phyloP scores from a whole-genome alignment of 2,113 vertebrate species.

The Phalacrocorax brasilianus region DNA sequence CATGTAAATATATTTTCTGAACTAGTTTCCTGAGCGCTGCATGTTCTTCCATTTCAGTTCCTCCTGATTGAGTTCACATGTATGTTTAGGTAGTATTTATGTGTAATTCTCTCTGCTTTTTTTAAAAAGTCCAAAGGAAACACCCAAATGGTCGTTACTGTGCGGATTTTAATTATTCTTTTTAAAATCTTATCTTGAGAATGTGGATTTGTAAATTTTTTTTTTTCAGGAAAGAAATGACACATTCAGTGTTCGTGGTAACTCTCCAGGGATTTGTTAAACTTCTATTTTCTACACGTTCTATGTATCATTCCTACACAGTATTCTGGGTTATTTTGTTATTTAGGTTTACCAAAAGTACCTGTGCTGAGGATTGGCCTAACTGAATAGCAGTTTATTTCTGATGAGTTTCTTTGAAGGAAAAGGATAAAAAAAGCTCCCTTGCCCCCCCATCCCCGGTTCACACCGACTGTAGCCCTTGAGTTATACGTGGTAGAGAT shows the following conservation, averaged over 20 bases:
- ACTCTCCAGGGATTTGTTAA: constrained; percentile 35
- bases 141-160: background rate
- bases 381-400: constrained; percentile 47
- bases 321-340: constrained; percentile 29
- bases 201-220: background rate
- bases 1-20: background rate
- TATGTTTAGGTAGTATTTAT: background rate
- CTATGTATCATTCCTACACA: background rate
- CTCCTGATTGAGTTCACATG: background rate
- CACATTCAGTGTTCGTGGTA: background rate
- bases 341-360: constrained; percentile 48
- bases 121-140: background rate
- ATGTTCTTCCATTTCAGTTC: background rate
- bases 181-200: background rate
- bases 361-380: constrained; percentile 42
- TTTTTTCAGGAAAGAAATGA: background rate
- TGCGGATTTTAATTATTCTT: background rate
- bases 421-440: background rate
- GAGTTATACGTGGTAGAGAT: constrained; percentile 49
- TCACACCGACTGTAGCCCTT: background rate
- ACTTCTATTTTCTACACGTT: constrained; percentile 16
- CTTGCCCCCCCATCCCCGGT: background rate
- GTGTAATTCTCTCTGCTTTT: background rate
- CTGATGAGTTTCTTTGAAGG: constrained; percentile 4
- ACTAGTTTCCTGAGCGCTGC: background rate